Percentiles rank a stretch among this genome's conserved stretches.
Evolutionary conservation across 2,888 invertebrate species (phyloP).

Genomic region (Protonemura montana): DNA sequence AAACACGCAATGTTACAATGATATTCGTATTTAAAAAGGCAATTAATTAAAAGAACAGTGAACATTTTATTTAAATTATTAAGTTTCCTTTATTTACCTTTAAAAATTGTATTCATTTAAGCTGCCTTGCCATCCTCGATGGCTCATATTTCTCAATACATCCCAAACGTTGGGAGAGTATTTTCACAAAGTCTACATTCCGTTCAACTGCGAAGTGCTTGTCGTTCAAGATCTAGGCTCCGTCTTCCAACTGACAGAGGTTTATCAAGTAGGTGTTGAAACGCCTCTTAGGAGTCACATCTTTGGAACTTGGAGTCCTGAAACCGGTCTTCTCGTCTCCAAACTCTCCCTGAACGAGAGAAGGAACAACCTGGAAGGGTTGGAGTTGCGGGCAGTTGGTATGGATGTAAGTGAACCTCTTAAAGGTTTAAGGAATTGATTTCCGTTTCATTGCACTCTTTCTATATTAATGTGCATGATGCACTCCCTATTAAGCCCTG

Average conservation of each 20-base stretch:
- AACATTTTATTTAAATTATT: too few relatives aligned
- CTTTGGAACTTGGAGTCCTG: neutral
- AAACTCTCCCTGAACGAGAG: neutral
- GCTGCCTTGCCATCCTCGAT: neutral
- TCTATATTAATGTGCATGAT: too few relatives aligned
- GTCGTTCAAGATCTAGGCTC: neutral
- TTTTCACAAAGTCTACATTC: slow-evolving; percentile 34
- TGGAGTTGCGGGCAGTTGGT: neutral
- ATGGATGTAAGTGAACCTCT: neutral
- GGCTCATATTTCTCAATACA: neutral
- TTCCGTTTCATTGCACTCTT: too few relatives aligned
- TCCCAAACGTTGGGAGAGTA: neutral
- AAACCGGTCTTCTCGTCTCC: neutral
- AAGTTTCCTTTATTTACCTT: too few relatives aligned
- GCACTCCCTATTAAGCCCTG: too few relatives aligned
- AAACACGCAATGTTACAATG: too few relatives aligned
- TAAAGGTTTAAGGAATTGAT: too few relatives aligned
- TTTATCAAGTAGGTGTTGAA: slow-evolving; percentile 14
- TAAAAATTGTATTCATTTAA: neutral
- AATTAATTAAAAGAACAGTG: too few relatives aligned
- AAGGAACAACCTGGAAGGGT: slow-evolving; percentile 10
- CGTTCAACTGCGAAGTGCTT: slow-evolving; percentile 43
- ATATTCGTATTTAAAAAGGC: too few relatives aligned
- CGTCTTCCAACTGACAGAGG: slow-evolving; percentile 28
- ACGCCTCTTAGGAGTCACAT: neutral